phyloP scores from a whole-genome alignment of 2,797 vertebrate species.

The Loriculus beryllinus region DNA sequence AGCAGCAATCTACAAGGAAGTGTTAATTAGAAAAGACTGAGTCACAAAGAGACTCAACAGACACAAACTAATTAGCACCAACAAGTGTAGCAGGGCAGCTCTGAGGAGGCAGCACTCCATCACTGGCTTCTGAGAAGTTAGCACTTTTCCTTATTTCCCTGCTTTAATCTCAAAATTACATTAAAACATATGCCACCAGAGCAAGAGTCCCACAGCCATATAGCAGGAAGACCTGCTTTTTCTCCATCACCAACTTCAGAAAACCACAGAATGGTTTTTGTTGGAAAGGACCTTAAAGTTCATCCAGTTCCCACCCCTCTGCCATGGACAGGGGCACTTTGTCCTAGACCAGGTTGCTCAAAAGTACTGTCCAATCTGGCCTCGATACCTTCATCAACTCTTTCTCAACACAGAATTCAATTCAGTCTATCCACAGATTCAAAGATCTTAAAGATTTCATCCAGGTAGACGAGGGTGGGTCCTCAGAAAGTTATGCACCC shows the following conservation, averaged over 20 bases:
- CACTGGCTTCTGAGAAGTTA: not conserved
- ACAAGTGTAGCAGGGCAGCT: not conserved
- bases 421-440: not conserved
- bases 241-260: not conserved
- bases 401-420: not conserved
- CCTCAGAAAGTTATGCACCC: not conserved
- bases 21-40: constrained; percentile 55
- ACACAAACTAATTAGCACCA: constrained; percentile 49
- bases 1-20: constrained; percentile 36
- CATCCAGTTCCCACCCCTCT: not conserved
- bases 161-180: constrained; percentile 28
- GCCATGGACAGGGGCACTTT: not conserved
- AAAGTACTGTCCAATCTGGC: not conserved
- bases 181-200: not conserved
- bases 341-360: not conserved
- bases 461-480: not conserved
- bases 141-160: not conserved
- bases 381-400: not conserved
- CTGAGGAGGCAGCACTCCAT: not conserved
- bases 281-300: not conserved
- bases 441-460: not conserved
- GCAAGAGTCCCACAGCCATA: not conserved
- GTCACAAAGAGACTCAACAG: constrained; percentile 41
- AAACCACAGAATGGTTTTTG: not conserved
- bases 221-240: not conserved